These are phyloP conservation scores for Drosophila simulans DNA, from an alignment of 1,140 invertebrate genomes.

Conservation along the genomic window DNA sequence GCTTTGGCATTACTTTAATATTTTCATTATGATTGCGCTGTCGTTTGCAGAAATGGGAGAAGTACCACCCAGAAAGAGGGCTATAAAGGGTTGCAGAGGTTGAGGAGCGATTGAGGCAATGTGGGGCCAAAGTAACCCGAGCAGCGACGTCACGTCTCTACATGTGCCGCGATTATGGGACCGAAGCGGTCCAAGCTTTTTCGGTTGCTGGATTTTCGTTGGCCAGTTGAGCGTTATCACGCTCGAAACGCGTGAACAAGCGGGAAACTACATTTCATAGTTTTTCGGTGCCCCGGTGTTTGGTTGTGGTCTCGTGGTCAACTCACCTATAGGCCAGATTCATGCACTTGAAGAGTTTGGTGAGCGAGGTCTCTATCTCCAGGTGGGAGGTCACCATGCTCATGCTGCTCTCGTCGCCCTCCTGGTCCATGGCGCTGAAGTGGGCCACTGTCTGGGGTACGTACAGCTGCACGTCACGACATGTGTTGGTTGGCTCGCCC, in stretches of 20 bases:
- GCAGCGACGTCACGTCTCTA: slow-evolving; percentile 39
- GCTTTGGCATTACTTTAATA: slow-evolving; percentile 26
- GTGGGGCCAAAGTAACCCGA: slow-evolving; percentile 63
- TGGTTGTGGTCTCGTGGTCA: too few relatives aligned
- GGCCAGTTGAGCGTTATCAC: slow-evolving; percentile 58
- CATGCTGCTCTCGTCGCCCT: slow-evolving; percentile 68
- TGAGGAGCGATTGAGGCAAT: slow-evolving; percentile 58
- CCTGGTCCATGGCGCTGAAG: slow-evolving; percentile 60
- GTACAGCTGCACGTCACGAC: slow-evolving; percentile 78
- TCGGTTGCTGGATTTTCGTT: slow-evolving; percentile 46
- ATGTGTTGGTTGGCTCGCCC: slow-evolving; percentile 66
- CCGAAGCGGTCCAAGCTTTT: slow-evolving; percentile 48
- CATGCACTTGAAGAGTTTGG: slow-evolving; percentile 98
- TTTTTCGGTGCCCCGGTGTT: background rate
- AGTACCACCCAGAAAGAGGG: background rate
- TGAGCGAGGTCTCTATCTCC: slow-evolving; percentile 96
- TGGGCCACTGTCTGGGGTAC: slow-evolving; percentile 65
- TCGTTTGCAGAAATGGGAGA: slow-evolving; percentile 66
- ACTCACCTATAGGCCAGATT: slow-evolving; percentile 97
- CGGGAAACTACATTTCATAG: slow-evolving; percentile 31
- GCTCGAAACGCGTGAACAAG: slow-evolving; percentile 38
- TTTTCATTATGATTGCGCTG: slow-evolving; percentile 36
- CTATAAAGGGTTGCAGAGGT: background rate
- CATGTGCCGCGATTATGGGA: slow-evolving; percentile 60
- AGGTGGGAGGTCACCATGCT: slow-evolving; percentile 87